Evolutionary conservation across 2,888 invertebrate genomes (phyloP).

Genomic region (Meloe dianella): DNA sequence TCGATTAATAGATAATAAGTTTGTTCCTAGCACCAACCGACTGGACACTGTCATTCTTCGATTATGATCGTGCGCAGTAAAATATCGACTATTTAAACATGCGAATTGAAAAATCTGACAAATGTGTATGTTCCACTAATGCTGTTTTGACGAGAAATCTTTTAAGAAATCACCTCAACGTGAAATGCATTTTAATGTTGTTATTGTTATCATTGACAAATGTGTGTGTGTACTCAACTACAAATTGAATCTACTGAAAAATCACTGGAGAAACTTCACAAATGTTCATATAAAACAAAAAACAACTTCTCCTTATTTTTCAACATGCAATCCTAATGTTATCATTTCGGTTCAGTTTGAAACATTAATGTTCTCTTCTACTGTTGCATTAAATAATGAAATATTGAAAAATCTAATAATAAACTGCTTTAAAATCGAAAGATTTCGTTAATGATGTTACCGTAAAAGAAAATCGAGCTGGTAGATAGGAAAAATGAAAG

Average conservation of each 20-base stretch:
- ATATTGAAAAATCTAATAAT: neutral
- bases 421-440: neutral
- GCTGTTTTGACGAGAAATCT: too few relatives aligned
- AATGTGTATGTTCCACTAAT: too few relatives aligned
- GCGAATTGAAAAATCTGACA: too few relatives aligned
- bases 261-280: neutral
- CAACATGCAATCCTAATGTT: too few relatives aligned
- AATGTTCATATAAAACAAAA: neutral
- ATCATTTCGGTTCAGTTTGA: too few relatives aligned
- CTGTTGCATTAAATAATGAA: too few relatives aligned
- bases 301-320: neutral
- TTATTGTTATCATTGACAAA: neutral
- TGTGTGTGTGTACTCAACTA: neutral
- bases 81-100: too few relatives aligned
- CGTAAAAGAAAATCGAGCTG: neutral
- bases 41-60: too few relatives aligned
- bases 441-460: neutral
- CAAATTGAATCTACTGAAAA: neutral
- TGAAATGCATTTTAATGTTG: neutral
- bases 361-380: too few relatives aligned
- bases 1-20: neutral
- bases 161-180: too few relatives aligned
- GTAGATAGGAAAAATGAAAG: constrained; percentile 4
- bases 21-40: neutral
- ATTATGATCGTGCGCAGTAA: too few relatives aligned